These are phyloP conservation scores for Lepeophtheirus salmonis DNA, from an alignment of 1,140 invertebrate species.

Conservation along the genomic window DNA sequence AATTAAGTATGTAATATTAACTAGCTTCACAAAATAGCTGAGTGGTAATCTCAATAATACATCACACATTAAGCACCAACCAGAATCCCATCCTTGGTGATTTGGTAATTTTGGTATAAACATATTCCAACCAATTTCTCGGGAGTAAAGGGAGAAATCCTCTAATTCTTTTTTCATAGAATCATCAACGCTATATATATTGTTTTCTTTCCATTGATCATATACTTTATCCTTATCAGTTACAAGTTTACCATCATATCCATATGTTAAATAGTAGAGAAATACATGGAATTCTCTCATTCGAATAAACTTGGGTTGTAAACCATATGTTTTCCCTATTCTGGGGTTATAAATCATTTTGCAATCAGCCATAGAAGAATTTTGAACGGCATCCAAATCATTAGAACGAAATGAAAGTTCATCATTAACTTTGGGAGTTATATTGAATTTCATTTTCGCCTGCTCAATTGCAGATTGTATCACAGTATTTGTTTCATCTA, in stretches of 20 bases:
- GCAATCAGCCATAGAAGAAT: conserved; percentile 32
- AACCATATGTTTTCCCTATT: conserved; percentile 5
- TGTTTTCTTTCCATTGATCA: background rate
- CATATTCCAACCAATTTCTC: conserved; percentile 42
- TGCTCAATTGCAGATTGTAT: conserved; percentile 40
- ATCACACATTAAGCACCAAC: conserved; percentile 55
- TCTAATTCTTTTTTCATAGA: conserved; percentile 29
- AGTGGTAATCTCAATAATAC: conserved; percentile 48
- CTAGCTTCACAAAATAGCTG: conserved; percentile 45
- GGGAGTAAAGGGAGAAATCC: conserved; percentile 17
- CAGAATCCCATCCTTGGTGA: conserved; percentile 39
- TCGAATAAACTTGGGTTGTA: conserved; percentile 44
- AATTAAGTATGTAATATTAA: conserved; percentile 37
- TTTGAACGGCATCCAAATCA: conserved; percentile 45
- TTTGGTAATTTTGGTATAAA: conserved; percentile 45
- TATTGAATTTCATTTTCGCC: conserved; percentile 37
- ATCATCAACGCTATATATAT: conserved; percentile 24
- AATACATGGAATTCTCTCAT: conserved; percentile 44
- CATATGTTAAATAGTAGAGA: conserved; percentile 45
- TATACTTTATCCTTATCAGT: conserved; percentile 13
- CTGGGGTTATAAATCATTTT: background rate
- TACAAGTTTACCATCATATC: conserved; percentile 32
- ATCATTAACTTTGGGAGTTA: conserved; percentile 23
- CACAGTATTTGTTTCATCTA: conserved; percentile 29
- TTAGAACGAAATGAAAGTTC: conserved; percentile 30